phyloP scores from a whole-genome alignment of 2,888 invertebrate genomes.

The Pyrochroa serraticornis region DNA sequence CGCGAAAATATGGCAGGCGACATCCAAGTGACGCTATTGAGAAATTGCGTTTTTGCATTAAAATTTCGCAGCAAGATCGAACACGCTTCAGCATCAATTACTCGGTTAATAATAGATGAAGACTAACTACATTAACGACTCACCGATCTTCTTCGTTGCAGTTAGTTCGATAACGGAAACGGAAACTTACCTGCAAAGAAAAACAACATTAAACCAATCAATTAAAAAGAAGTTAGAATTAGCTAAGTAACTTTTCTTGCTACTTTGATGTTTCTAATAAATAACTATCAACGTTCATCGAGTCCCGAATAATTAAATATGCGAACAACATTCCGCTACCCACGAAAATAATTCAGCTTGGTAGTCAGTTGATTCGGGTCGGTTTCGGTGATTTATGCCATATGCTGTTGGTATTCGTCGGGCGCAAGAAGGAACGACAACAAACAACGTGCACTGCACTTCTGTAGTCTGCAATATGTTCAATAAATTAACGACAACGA shows the following conservation, averaged over 20 bases:
- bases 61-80: no score
- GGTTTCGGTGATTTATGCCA: conserved; percentile 24
- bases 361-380: conserved; percentile 24
- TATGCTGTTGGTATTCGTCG: conserved; percentile 26
- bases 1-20: no score
- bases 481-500: conserved; percentile 42
- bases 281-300: conserved; percentile 14
- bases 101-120: no score
- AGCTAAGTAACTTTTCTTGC: no score
- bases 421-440: conserved; percentile 20
- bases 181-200: not conserved
- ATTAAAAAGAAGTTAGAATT: no score
- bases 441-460: conserved; percentile 20
- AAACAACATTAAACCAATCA: no score
- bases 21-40: no score
- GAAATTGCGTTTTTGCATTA: no score
- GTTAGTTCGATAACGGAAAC: not conserved
- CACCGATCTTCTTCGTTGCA: not conserved
- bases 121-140: conserved; percentile 13
- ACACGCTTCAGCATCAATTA: no score
- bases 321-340: conserved; percentile 20
- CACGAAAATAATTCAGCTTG: conserved; percentile 24
- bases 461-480: conserved; percentile 38
- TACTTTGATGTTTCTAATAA: conserved; percentile 11
- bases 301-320: conserved; percentile 16